phyloP scores from a whole-genome alignment of 2,797 vertebrate genomes.

The Crenuchus spilurus region DNA sequence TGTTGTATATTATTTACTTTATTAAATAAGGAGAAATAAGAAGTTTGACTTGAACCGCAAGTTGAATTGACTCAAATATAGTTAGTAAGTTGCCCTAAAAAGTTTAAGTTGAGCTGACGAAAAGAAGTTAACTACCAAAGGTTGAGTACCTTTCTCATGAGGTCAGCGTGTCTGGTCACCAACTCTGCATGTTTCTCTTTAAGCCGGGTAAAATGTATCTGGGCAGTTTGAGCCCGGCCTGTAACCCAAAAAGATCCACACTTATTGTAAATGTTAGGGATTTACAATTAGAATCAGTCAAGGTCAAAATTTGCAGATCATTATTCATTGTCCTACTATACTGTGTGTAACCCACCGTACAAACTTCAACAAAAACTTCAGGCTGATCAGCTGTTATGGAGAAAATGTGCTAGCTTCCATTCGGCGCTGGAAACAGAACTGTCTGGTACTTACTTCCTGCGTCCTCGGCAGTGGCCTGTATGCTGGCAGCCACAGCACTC shows the following conservation, averaged over 20 bases:
- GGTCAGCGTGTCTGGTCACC: conserved; percentile 89
- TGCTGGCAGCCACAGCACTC: conserved; percentile 83
- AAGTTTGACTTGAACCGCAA: no score
- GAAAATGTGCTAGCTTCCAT: neutral
- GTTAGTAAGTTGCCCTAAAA: no score
- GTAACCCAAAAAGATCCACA: conserved; percentile 35
- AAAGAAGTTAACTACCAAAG: neutral
- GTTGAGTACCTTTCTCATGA: conserved; percentile 88
- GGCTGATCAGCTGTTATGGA: no score
- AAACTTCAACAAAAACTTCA: no score
- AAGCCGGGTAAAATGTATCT: conserved; percentile 89
- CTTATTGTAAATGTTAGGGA: neutral
- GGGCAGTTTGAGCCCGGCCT: conserved; percentile 91
- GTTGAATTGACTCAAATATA: no score
- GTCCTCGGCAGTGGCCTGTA: conserved; percentile 88
- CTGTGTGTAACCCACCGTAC: no score
- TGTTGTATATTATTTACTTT: no score
- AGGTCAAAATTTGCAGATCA: neutral
- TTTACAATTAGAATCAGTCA: neutral
- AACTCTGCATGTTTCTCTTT: conserved; percentile 96
- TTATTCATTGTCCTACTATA: no score
- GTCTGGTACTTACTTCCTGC: conserved; percentile 83
- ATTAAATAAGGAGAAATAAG: no score
- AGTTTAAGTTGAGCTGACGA: no score
- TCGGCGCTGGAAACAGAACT: neutral